Evolutionary conservation across 1,140 invertebrate species (phyloP), one percentile per base, ranked within the genome.

Genomic region (Pissodes strobi): DNA sequence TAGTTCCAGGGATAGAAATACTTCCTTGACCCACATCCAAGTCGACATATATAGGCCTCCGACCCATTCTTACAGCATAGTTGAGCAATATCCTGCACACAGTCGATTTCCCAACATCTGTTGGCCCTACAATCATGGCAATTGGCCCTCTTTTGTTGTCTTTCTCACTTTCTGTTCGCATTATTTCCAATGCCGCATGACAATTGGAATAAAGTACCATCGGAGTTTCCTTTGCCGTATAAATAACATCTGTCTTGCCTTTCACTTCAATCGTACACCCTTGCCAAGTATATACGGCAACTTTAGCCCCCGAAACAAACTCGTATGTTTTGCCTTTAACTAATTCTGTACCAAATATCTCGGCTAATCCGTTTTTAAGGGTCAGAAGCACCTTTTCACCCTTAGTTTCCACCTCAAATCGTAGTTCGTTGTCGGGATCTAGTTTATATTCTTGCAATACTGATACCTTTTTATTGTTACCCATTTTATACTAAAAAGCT

Each of bases 301-400:
- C 88, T 82, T 99, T 98, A 0, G 94, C 90, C 1, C 95, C 95
- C 4, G 88, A 83, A 18, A 86, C 84, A 76, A 99, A 99, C 67
- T 88, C 88, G 79, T 99, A 99, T 13, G 88, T 87, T 80, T 95
- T 98, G 18, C 93, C 93, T 79, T 93, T 93, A 0, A 97, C 91
- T 57, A 99, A 76, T 81, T 99, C 97, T 0, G 95, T 96, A 0
- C 97, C 97, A 83, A 99, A 99, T 43, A 99, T 85, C 84, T 99
- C 97, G 0, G 94, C 96, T 67, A 90, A 84, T 6, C 96, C 97
- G 74, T 80, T 87, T 74, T 91, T 88, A 12, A 97, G 79, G 90
- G 95, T 91, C 37, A 95, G 79, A 25, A 85, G 83, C 8, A 94
- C 91, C 81, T 91, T 93, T 75, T 93, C 89, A 76, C 89, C 87